These are phyloP conservation scores for Hydraecia micacea DNA, from an alignment of 2,888 invertebrate species.

Conservation along the genomic window DNA sequence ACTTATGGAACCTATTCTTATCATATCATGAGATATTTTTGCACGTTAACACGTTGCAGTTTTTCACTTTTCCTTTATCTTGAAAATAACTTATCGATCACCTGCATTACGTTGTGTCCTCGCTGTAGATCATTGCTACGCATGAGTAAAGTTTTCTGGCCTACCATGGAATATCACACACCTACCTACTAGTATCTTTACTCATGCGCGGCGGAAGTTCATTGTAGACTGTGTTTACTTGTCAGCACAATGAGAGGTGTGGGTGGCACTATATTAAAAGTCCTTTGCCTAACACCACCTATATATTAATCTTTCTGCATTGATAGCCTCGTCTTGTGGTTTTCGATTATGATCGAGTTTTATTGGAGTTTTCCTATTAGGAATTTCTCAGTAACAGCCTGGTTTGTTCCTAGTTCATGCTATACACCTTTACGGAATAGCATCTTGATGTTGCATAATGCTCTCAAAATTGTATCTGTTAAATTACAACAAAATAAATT, in stretches of 20 bases:
- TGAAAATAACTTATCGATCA: not conserved
- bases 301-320: not conserved
- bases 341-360: not conserved
- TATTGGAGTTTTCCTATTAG: not conserved
- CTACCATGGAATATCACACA: not conserved
- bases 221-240: conserved; percentile 10
- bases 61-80: not conserved
- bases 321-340: not conserved
- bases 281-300: not conserved
- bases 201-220: not conserved
- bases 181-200: not conserved
- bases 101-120: not conserved
- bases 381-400: not conserved
- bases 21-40: not conserved
- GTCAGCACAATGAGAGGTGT: not conserved
- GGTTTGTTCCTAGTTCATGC: not conserved
- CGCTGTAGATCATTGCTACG: not conserved
- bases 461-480: not conserved
- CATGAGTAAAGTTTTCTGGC: conserved; percentile 9
- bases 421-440: not conserved
- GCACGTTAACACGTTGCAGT: not conserved
- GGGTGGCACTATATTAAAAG: not conserved
- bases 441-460: no score
- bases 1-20: not conserved
- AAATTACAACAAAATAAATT: not conserved